A percentile compares a stretch with the other conserved stretches of the same genome.
Conservation (phyloP, 2,113 vertebrate species). For the Peromyscus californicus region DNA sequence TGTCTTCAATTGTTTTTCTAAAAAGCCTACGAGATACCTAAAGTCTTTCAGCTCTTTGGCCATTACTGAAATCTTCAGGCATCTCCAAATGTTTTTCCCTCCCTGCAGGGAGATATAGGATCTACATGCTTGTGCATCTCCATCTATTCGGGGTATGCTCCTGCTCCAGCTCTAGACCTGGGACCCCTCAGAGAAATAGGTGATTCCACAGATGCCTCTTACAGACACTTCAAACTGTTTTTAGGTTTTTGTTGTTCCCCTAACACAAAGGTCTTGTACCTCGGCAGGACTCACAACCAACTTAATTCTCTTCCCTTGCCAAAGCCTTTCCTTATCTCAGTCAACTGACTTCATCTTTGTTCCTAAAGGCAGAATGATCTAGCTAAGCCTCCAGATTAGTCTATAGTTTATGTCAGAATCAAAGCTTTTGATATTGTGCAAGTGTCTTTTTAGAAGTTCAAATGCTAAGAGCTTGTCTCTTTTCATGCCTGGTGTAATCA, state of each 20-base stretch:
- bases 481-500: slow-evolving; percentile 16
- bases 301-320: slow-evolving; percentile 5
- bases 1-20: neutral
- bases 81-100: neutral
- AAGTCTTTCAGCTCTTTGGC: neutral
- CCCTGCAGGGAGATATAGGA: neutral
- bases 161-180: neutral
- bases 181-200: neutral
- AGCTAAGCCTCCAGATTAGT: slow-evolving; percentile 21
- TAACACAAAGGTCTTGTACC: neutral
- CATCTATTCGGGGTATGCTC: neutral
- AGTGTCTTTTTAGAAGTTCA: slow-evolving; percentile 34
- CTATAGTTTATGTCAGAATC: slow-evolving; percentile 25
- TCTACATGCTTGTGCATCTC: neutral
- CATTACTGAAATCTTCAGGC: neutral
- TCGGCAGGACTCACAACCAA: neutral
- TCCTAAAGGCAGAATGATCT: slow-evolving; percentile 3
- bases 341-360: slow-evolving; percentile 38
- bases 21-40: neutral
- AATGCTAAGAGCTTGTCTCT: slow-evolving; percentile 14
- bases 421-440: slow-evolving; percentile 23
- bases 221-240: neutral
- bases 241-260: neutral
- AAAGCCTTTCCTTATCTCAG: neutral
- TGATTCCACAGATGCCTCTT: neutral